Evolutionary conservation across 2,888 invertebrate genomes (phyloP).

Genomic region (Sesia bembeciformis): DNA sequence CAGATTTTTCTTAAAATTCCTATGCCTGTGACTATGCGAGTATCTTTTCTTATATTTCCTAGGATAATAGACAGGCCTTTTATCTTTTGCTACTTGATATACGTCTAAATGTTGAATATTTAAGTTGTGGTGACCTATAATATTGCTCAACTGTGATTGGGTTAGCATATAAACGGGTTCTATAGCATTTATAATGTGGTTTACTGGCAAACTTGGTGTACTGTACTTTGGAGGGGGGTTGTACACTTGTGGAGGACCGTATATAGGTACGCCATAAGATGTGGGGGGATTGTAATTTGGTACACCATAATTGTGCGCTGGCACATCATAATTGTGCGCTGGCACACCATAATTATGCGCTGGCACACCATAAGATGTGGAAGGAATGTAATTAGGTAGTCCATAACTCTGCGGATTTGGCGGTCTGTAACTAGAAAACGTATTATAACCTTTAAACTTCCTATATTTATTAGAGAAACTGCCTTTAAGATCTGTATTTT

Average conservation of each 20-base stretch:
- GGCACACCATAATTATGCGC: constrained; percentile 1
- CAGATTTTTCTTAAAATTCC: constrained; percentile 33
- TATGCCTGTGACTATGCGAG: constrained; percentile 18
- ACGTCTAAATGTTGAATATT: constrained; percentile 57
- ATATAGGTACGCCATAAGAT: neutral
- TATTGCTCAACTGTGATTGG: constrained; percentile 44
- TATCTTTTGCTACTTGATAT: constrained; percentile 32
- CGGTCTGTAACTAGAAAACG: constrained; percentile 3
- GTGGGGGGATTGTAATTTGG: constrained; percentile 1
- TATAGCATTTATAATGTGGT: constrained; percentile 9
- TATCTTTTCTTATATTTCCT: constrained; percentile 33
- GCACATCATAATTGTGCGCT: constrained; percentile 7
- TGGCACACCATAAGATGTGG: constrained; percentile 25
- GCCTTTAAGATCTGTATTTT: constrained; percentile 18
- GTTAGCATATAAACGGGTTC: constrained; percentile 61
- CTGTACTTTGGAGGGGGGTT: neutral
- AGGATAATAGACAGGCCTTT: constrained; percentile 17
- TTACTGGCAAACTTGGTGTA: neutral
- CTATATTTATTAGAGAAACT: constrained; percentile 22
- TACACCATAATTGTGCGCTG: constrained; percentile 9
- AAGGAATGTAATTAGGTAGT: constrained; percentile 10
- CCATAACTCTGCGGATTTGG: constrained; percentile 11
- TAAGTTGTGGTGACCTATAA: constrained; percentile 47
- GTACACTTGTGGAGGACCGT: neutral
- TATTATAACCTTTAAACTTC: constrained; percentile 16